Base-by-base conservation (phyloP, 2,888 invertebrate species). In the Dryobota labecula region DNA sequence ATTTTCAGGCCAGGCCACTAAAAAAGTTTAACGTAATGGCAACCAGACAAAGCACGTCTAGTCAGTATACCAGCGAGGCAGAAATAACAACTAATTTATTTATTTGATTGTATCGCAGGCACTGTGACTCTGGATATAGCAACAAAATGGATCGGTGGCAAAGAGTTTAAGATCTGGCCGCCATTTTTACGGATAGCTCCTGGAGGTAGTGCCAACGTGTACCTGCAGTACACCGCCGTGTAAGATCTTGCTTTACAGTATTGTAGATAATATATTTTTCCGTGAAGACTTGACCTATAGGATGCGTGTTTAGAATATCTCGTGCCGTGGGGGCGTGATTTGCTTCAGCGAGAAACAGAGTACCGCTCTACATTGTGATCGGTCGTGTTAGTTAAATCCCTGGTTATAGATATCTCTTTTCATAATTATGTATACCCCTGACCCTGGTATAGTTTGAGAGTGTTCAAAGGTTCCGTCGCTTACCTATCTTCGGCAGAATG, bases 201-300 rank as follows among this genome's bases (percentile, higher is more conserved):
- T 0, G 84, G 87, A 5, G 62, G 58, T 13, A 70, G 80, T 11
- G 84, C 76, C 24, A 78, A 88, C 1, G 80, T 94, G 18, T 93
- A 93, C 81, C 80, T 94, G 33, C 92, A 92, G 71, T 94, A 93
- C 73, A 90, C 89, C 0, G 90, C 93, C 45, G 87, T 82, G 93
- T 93, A 63, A 79, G 80, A 3, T 2, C 7, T 49, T 27, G 1
- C 30, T 57, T 2, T 38, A 11, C 36, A 33, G 18, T 56, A n/a
- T 30, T 45, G 27, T 51, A 43, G 13, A 9, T 70, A 30, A 0
- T 30, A 0, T 30, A 33, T 36, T n/a, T 3, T 11, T 38, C 13
- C n/a, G 27, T 15, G 6, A 27, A 6, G 3, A 51, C 18, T n/a
- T 11, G 8, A 13, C 18, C 3, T 24, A 18, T 45, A 9, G n/a